Evolutionary conservation across 2,797 vertebrate species (phyloP).

Genomic region (Rachycentron canadum): DNA sequence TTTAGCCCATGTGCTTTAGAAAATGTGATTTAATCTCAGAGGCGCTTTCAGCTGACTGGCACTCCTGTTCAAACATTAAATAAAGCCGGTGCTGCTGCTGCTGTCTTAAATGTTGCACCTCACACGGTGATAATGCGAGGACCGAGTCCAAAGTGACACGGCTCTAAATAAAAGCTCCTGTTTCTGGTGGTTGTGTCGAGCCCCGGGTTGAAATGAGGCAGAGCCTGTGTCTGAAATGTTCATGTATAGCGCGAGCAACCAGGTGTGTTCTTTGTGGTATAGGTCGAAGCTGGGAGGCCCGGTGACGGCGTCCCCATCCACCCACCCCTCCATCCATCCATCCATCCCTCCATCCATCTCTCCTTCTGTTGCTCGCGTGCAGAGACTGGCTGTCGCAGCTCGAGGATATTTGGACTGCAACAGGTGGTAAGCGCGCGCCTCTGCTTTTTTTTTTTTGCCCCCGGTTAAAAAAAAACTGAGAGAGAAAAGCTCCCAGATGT

Average conservation of each 20-base stretch:
- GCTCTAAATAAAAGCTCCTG: too few species aligned
- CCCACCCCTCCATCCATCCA: conserved; percentile 4
- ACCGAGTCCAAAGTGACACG: conserved; percentile 28
- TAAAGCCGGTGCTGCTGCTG: conserved; percentile 44
- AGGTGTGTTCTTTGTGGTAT: conserved; percentile 54
- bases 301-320: conserved; percentile 32
- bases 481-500: conserved; percentile 69
- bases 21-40: conserved; percentile 81
- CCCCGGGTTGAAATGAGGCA: too few species aligned
- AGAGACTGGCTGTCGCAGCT: conserved; percentile 66
- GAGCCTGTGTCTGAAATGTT: neutral
- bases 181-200: too few species aligned
- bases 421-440: conserved; percentile 85
- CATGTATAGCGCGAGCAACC: neutral
- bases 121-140: too few species aligned
- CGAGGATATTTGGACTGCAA: conserved; percentile 83
- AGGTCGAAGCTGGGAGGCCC: conserved; percentile 29
- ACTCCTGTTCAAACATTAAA: conserved; percentile 59
- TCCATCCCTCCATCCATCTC: conserved; percentile 19
- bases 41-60: conserved; percentile 36
- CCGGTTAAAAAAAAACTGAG: conserved; percentile 14
- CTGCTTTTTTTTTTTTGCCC: conserved; percentile 51
- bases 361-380: conserved; percentile 70
- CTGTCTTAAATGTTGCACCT: too few species aligned
- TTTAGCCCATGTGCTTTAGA: conserved; percentile 82